Conservation (phyloP, 2,888 invertebrate genomes). For the Podotricha telesiphe region DNA sequence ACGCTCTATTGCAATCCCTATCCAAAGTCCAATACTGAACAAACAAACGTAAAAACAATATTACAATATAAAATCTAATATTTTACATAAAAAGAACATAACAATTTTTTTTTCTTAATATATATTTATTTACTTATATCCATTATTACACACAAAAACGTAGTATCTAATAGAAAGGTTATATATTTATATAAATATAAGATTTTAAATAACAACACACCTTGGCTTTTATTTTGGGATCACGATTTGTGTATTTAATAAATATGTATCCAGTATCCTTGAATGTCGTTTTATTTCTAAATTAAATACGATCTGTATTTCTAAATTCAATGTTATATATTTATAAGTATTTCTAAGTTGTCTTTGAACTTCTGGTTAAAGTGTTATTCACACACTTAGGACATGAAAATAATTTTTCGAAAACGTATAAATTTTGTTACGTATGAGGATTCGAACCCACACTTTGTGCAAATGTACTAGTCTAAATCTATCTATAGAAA, state of each 20-base stretch:
- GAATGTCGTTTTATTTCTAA: constrained; percentile 28
- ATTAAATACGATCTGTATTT: too few species aligned
- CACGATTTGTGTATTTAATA: constrained; percentile 56
- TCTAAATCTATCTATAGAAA: too few species aligned
- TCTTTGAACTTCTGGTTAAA: too few species aligned
- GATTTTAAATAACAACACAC: constrained; percentile 60
- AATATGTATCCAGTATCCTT: constrained; percentile 67
- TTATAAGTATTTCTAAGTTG: too few species aligned
- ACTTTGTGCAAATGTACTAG: too few species aligned
- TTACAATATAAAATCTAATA: constrained; percentile 31
- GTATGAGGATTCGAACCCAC: too few species aligned
- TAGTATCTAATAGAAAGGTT: constrained; percentile 40
- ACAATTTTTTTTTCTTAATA: not conserved
- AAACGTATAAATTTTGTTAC: too few species aligned
- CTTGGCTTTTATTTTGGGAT: constrained; percentile 63
- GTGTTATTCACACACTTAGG: too few species aligned
- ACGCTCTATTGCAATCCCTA: constrained; percentile 49
- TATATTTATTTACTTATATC: constrained; percentile 31
- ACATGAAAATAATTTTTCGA: too few species aligned
- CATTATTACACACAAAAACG: constrained; percentile 1
- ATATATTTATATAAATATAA: constrained; percentile 66
- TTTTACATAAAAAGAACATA: not conserved
- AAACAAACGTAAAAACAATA: not conserved
- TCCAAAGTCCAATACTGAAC: constrained; percentile 42
- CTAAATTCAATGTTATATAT: too few species aligned